These are phyloP conservation scores for Latrodectus geometricus DNA, from an alignment of 1,140 invertebrate genomes.

Conservation along the genomic window DNA sequence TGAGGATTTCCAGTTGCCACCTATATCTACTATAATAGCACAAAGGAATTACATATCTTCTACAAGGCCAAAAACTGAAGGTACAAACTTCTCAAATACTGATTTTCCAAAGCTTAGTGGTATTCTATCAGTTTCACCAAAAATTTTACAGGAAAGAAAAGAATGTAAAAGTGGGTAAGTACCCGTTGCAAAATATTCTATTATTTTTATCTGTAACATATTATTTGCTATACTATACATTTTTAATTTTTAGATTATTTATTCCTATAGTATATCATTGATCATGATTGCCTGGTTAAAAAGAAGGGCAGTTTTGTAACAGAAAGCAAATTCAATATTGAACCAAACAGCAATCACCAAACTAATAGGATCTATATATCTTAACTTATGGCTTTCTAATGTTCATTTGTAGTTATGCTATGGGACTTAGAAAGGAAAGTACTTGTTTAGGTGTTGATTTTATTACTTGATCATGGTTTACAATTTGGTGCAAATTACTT, in stretches of 20 bases:
- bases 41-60: not conserved
- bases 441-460: too few relatives aligned
- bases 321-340: not conserved
- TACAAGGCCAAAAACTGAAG: slow-evolving; percentile 41
- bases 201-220: not conserved
- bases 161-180: slow-evolving; percentile 22
- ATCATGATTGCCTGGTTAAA: not conserved
- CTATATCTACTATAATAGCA: slow-evolving; percentile 10
- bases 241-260: not conserved
- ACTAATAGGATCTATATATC: not conserved
- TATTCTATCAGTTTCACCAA: slow-evolving; percentile 41
- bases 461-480: too few relatives aligned
- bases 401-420: too few relatives aligned
- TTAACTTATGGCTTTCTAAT: too few relatives aligned
- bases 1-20: slow-evolving; percentile 45
- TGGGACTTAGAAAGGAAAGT: too few relatives aligned
- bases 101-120: slow-evolving; percentile 39
- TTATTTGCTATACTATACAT: not conserved
- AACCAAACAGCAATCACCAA: not conserved
- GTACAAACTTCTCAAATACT: not conserved
- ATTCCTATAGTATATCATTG: too few relatives aligned
- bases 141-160: slow-evolving; percentile 39
- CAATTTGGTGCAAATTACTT: too few relatives aligned
- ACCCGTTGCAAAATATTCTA: not conserved
- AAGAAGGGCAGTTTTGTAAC: not conserved